A percentile compares a stretch with the other conserved stretches of the same genome.
Conservation (phyloP, 2,113 vertebrate genomes). For the Genyomyrus donnyi region DNA sequence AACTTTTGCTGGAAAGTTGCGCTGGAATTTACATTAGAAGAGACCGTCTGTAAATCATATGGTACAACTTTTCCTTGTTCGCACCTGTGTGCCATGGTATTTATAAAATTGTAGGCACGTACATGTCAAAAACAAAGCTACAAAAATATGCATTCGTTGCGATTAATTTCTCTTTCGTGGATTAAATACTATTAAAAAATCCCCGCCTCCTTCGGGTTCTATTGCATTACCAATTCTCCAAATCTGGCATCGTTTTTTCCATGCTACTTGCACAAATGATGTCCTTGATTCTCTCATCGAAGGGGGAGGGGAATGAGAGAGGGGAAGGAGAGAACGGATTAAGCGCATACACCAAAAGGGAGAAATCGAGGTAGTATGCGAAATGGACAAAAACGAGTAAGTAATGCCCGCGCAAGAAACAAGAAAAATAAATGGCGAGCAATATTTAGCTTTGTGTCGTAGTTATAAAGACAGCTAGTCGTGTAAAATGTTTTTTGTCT, state of each 20-base stretch:
- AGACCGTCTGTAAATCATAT: background rate
- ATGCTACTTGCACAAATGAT: constrained; percentile 54
- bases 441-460: background rate
- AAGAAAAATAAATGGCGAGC: background rate
- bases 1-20: background rate
- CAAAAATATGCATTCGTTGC: background rate
- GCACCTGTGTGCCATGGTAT: background rate
- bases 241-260: constrained; percentile 36
- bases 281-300: constrained; percentile 64
- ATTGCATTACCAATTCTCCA: constrained; percentile 35
- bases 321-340: constrained; percentile 66
- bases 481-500: background rate
- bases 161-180: background rate
- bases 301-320: constrained; percentile 69
- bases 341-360: constrained; percentile 55
- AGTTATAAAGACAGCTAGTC: background rate
- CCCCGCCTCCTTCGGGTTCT: constrained; percentile 10
- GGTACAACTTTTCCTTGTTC: background rate
- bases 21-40: constrained; percentile 21
- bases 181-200: background rate
- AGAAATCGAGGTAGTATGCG: constrained; percentile 59
- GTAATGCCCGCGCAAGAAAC: constrained; percentile 38
- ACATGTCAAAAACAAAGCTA: background rate
- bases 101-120: background rate
- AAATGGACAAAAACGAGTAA: constrained; percentile 77